Percentiles rank a stretch among this genome's conserved stretches.
These are phyloP conservation scores for Myotis yumanensis DNA, from an alignment of 2,113 vertebrate genomes.

Conservation along the genomic window DNA sequence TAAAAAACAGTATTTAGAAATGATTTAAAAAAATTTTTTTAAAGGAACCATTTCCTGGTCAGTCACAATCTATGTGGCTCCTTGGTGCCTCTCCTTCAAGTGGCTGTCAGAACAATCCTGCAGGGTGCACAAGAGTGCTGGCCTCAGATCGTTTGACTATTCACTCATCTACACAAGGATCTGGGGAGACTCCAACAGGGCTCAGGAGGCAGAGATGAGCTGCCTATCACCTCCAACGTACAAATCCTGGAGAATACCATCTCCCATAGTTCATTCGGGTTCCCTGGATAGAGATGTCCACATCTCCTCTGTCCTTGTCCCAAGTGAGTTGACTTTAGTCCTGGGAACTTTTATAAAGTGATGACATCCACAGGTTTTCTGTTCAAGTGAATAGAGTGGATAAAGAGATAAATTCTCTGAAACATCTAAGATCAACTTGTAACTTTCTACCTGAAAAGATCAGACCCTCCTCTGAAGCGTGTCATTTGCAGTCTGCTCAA, in stretches of 20 bases:
- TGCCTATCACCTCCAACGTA: slow-evolving; percentile 22
- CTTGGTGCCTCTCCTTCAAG: slow-evolving; percentile 75
- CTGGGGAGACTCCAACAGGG: slow-evolving; percentile 43
- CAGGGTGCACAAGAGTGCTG: slow-evolving; percentile 73
- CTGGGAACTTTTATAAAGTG: background rate
- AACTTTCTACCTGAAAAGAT: background rate
- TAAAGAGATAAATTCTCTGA: background rate
- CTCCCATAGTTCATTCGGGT: background rate
- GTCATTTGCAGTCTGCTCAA: background rate
- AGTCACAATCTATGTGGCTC: slow-evolving; percentile 79
- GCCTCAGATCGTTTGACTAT: slow-evolving; percentile 78
- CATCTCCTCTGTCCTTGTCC: background rate
- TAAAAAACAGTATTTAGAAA: slow-evolving; percentile 78
- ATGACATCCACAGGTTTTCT: background rate
- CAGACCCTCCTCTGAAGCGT: background rate
- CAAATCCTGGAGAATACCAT: background rate
- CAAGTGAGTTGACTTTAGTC: background rate
- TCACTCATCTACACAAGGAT: slow-evolving; percentile 77
- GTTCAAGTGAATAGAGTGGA: background rate
- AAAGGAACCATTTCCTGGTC: slow-evolving; percentile 81
- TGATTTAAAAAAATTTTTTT: slow-evolving; percentile 63
- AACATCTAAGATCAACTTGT: background rate
- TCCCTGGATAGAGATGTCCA: background rate
- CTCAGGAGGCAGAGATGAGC: slow-evolving; percentile 44
- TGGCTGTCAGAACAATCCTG: slow-evolving; percentile 72